A percentile compares a stretch with the other conserved stretches of the same genome.
Evolutionary conservation across 1,140 invertebrate genomes (phyloP).

Genomic region (Heliconius eleuchia): DNA sequence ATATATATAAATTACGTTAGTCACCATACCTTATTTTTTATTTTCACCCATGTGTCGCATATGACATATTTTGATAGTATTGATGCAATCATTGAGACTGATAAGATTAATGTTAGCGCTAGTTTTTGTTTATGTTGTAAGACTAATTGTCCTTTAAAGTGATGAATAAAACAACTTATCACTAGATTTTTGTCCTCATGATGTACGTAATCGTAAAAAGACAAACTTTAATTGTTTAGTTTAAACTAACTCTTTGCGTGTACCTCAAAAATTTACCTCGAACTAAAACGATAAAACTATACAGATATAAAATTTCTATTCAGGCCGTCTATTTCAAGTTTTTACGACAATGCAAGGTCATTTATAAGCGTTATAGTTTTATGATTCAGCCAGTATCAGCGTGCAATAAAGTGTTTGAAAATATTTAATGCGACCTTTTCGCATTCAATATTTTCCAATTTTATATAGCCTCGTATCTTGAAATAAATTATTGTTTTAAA

Average conservation of each 20-base stretch:
- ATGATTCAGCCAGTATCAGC: constrained; percentile 8
- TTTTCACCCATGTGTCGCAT: too few species aligned
- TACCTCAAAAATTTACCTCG: not conserved
- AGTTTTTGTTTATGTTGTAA: too few species aligned
- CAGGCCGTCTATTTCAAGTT: constrained; percentile 25
- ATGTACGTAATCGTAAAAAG: too few species aligned
- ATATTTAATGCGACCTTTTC: constrained; percentile 7
- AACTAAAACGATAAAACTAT: not conserved
- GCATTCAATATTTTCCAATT: constrained; percentile 1
- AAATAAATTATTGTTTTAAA: constrained; percentile 1
- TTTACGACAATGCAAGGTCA: constrained; percentile 27
- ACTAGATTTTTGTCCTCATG: too few species aligned
- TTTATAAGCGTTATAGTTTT: constrained; percentile 28
- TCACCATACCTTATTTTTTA: too few species aligned
- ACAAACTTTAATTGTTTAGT: too few species aligned
- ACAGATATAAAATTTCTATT: constrained; percentile 8
- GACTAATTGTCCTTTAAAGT: too few species aligned
- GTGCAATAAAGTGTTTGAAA: not conserved
- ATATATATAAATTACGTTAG: too few species aligned
- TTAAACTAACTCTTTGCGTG: not conserved
- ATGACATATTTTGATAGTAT: too few species aligned
- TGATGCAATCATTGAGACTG: too few species aligned
- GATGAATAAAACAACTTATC: too few species aligned
- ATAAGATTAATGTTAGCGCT: too few species aligned
- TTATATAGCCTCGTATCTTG: constrained; percentile 2